A percentile compares a stretch with the other conserved stretches of the same genome.
These are phyloP conservation scores for Stegophylla sp. DNA, from an alignment of 2,888 invertebrate species.

Conservation along the genomic window DNA sequence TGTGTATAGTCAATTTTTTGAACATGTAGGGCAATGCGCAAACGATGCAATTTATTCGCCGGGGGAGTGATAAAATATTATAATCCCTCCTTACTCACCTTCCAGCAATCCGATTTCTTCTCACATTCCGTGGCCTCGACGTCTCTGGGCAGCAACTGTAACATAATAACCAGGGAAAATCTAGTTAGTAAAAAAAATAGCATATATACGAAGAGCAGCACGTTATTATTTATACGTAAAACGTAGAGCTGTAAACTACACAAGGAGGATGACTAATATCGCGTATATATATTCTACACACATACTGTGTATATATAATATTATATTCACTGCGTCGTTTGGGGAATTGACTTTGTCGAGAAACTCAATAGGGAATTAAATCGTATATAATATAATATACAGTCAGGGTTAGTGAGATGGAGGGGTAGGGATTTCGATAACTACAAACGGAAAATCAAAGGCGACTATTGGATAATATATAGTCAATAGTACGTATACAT, in stretches of 20 bases:
- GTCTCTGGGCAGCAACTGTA: constrained; percentile 48
- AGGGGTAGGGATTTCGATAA: background rate
- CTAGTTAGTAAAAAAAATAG: constrained; percentile 27
- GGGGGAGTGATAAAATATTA: too few species aligned
- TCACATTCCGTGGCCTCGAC: constrained; percentile 47
- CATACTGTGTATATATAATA: too few species aligned
- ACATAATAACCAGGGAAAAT: constrained; percentile 18
- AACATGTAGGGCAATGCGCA: too few species aligned
- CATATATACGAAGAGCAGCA: too few species aligned
- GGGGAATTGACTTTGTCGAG: constrained; percentile 34
- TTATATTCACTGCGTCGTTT: background rate
- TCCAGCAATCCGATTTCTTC: constrained; percentile 52
- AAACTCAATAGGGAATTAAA: constrained; percentile 36
- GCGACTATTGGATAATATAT: background rate
- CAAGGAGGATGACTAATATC: constrained; percentile 36
- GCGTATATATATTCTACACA: too few species aligned
- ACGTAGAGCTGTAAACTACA: too few species aligned
- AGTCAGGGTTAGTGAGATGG: too few species aligned
- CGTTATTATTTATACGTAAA: too few species aligned
- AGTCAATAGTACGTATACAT: too few species aligned
- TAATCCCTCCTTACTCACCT: too few species aligned
- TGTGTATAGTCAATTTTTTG: too few species aligned
- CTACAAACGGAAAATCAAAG: constrained; percentile 39
- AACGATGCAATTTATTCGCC: too few species aligned
- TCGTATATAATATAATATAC: background rate